Conservation (phyloP, 2,113 vertebrate genomes). For the Gila orcuttii region DNA sequence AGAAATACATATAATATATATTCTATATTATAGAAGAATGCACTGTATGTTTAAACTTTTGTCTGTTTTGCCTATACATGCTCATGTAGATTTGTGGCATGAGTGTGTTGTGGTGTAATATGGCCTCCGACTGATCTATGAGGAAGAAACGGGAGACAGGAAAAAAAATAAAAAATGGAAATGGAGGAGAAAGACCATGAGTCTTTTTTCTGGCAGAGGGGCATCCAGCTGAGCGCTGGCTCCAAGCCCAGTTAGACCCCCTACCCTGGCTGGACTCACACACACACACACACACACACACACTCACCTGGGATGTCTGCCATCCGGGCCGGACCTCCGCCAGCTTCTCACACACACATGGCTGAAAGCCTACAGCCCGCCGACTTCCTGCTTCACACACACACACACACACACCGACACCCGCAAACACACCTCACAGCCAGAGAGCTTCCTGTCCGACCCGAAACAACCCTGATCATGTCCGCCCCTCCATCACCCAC, state of each 20-base stretch:
- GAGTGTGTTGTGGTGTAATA: background rate
- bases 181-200: conserved; percentile 5
- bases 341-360: conserved; percentile 35
- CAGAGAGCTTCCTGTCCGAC: conserved; percentile 57
- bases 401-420: conserved; percentile 17
- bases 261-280: conserved; percentile 48
- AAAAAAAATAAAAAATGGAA: background rate
- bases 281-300: conserved; percentile 34
- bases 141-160: conserved; percentile 16
- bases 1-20: background rate
- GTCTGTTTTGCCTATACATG: conserved; percentile 12
- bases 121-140: conserved; percentile 15
- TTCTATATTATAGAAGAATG: background rate
- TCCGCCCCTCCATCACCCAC: conserved; percentile 53
- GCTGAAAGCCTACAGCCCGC: background rate
- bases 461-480: conserved; percentile 55
- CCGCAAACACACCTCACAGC: conserved; percentile 26
- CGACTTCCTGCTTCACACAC: conserved; percentile 41
- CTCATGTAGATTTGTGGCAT: conserved; percentile 12
- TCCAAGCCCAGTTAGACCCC: conserved; percentile 62
- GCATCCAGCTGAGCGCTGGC: conserved; percentile 65
- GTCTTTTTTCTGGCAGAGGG: conserved; percentile 48
- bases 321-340: conserved; percentile 50
- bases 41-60: conserved; percentile 29
- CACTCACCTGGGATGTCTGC: conserved; percentile 45